Conservation (phyloP, 2,113 vertebrate genomes). For the Nettapus auritus region DNA sequence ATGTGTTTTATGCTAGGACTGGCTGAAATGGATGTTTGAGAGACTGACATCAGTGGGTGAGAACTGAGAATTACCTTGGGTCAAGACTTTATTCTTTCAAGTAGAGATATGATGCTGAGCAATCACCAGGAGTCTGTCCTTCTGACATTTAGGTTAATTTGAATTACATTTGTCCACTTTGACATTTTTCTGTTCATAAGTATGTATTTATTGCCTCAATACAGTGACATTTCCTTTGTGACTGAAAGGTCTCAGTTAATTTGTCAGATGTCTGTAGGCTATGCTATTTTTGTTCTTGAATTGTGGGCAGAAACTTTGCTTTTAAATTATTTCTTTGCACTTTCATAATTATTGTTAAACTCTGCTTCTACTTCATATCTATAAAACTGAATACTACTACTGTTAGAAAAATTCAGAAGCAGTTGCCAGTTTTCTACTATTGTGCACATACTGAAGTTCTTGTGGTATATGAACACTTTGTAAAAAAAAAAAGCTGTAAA, state of each 20-base stretch:
- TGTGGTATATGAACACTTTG: not conserved
- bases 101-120: not conserved
- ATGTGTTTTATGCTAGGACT: not conserved
- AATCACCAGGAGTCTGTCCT: not conserved
- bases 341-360: not conserved
- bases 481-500: not conserved
- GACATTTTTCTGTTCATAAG: not conserved
- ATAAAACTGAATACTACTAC: not conserved
- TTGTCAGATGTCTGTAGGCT: not conserved
- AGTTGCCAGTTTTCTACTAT: not conserved
- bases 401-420: not conserved
- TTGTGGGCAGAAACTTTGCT: not conserved
- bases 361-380: not conserved
- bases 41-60: not conserved
- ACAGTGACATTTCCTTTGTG: conserved; percentile 1
- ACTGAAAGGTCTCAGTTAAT: not conserved
- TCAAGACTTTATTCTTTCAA: not conserved
- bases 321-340: not conserved
- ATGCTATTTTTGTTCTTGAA: not conserved
- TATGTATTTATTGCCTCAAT: not conserved
- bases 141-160: conserved; percentile 4
- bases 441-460: not conserved
- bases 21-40: not conserved
- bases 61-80: not conserved
- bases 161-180: not conserved